Evolutionary conservation across 2,888 invertebrate species (phyloP).

Genomic region (Lysandra coridon): DNA sequence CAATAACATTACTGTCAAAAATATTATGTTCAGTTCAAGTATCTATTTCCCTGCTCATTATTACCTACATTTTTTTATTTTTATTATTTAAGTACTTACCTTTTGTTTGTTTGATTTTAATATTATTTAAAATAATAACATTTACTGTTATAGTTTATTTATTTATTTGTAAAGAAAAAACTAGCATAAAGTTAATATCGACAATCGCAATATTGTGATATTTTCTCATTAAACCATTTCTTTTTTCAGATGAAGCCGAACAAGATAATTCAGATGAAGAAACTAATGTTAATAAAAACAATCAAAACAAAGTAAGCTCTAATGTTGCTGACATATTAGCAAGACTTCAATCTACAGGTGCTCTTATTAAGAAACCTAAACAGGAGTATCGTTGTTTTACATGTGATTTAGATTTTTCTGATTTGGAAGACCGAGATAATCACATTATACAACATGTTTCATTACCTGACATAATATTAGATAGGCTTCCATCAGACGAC

Average conservation of each 20-base stretch:
- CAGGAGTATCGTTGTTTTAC: conserved; percentile 72
- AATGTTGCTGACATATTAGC: conserved; percentile 64
- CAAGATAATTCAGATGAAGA: conserved; percentile 38
- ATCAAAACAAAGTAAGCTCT: conserved; percentile 44
- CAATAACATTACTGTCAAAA: neutral
- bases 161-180: neutral
- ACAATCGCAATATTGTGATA: neutral
- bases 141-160: neutral
- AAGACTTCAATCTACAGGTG: conserved; percentile 63
- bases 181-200: neutral
- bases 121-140: neutral
- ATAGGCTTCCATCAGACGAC: conserved; percentile 78
- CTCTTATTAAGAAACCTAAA: conserved; percentile 64
- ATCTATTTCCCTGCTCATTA: neutral
- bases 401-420: conserved; percentile 73
- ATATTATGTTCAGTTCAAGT: neutral
- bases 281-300: conserved; percentile 44
- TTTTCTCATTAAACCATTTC: conserved; percentile 28
- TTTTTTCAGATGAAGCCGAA: conserved; percentile 53
- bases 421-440: conserved; percentile 69
- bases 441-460: conserved; percentile 81
- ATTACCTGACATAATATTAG: conserved; percentile 73
- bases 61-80: neutral
- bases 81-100: neutral
- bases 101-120: neutral